Base-by-base conservation (phyloP, 2,888 invertebrate genomes). In the Lymantria dispar region DNA sequence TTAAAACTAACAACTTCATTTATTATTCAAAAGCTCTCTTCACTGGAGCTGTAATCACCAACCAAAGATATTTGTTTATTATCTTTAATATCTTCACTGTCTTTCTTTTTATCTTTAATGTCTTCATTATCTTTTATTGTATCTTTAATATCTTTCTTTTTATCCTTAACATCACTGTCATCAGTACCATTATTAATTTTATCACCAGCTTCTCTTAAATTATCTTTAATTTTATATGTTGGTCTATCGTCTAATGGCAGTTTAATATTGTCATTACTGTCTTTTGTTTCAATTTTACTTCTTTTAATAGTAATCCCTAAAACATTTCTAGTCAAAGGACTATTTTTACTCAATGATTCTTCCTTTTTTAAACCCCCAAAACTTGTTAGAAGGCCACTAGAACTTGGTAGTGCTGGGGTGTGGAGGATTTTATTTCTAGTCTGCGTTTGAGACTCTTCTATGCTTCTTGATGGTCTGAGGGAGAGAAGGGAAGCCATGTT, bases 401-500 rank as follows among this genome's bases (percentile, higher is more conserved):
- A 92, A 22, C 93, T 91, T 0, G 93, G 93, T 33, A 94, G 70
- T 0, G 93, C 93, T 0, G 94, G 92, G 50, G 85, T 85, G 64
- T 92, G 91, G 0, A 94, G 74, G 38, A 94, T 90, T 48, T 89
- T 92, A 29, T 76, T 78, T 53, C 93, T 85, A 29, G 86, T 87
- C 10, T 88, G 83, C 0, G 69, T 79, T 56, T 93, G 92, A 3
- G 87, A 92, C 70, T 95, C 94, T 46, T 92, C 87, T 37, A 94
- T 92, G 81, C 94, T 93, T 74, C 86, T 92, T 11, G 92, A 83
- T 0, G 95, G 94, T 72, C 94, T 93, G 3, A 96, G 83, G 50
- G 94, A 93, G 59, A 97, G 92, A 5, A 98, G 87, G 0, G 94
- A 92, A 0, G 98, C 98, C 83, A 97, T 90, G 75, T 94, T 94